Conservation (phyloP, 2,113 vertebrate genomes). For the Cromileptes altivelis region DNA sequence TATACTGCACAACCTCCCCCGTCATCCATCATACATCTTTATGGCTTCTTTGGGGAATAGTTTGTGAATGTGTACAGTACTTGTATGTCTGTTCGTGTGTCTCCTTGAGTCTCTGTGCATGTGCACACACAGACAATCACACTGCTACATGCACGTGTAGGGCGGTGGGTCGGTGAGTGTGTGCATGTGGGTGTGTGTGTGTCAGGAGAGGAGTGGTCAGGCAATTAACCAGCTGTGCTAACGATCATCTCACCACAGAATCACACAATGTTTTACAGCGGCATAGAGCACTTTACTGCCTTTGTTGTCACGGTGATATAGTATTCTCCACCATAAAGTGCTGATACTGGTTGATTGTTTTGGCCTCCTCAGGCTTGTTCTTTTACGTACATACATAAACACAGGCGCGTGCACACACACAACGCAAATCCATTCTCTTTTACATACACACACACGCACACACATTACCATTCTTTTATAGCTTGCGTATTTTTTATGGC, state of each 20-base stretch:
- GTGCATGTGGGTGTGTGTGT: conserved; percentile 45
- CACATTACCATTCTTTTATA: conserved; percentile 69
- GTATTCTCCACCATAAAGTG: conserved; percentile 73
- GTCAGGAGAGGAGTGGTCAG: conserved; percentile 65
- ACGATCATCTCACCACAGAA: conserved; percentile 76
- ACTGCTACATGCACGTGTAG: background rate
- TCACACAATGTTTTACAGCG: conserved; percentile 79
- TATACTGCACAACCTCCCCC: conserved; percentile 42
- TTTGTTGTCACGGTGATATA: conserved; percentile 81
- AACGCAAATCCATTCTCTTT: conserved; percentile 49
- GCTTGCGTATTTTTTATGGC: conserved; percentile 73
- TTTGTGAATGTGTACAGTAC: conserved; percentile 19
- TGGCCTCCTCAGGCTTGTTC: conserved; percentile 66
- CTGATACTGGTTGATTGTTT: conserved; percentile 79
- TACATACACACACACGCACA: conserved; percentile 12
- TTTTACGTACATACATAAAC: conserved; percentile 29
- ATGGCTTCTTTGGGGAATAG: conserved; percentile 62
- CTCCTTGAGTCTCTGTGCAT: background rate
- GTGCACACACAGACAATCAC: background rate
- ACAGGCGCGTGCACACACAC: conserved; percentile 14
- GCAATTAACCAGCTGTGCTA: conserved; percentile 82
- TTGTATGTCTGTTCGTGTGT: conserved; percentile 26
- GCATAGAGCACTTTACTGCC: conserved; percentile 76
- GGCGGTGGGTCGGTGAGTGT: conserved; percentile 4
- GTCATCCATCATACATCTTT: conserved; percentile 77